These are phyloP conservation scores for Bufo bufo DNA, from an alignment of 2,113 vertebrate species.

Conservation along the genomic window DNA sequence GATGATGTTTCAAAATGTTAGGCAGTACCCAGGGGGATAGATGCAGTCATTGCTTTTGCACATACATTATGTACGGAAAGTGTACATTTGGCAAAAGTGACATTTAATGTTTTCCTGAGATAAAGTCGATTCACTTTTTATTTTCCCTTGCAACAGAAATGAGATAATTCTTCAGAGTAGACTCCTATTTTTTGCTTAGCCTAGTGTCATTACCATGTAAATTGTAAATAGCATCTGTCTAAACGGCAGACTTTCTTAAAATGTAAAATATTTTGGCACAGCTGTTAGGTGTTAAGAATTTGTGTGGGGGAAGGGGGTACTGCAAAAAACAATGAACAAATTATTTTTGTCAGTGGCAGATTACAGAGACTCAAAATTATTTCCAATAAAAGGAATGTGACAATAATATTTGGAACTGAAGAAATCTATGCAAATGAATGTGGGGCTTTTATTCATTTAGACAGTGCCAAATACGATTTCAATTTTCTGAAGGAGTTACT, in stretches of 20 bases:
- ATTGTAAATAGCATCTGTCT: conserved; percentile 60
- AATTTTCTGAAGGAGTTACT: neutral
- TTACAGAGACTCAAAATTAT: conserved; percentile 19
- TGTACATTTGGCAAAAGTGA: conserved; percentile 60
- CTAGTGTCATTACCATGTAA: conserved; percentile 58
- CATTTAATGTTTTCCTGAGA: conserved; percentile 59
- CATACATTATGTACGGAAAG: conserved; percentile 57
- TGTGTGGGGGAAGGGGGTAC: neutral
- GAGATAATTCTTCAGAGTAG: conserved; percentile 59
- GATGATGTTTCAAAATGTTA: conserved; percentile 59
- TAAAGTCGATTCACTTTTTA: conserved; percentile 58
- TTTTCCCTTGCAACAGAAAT: conserved; percentile 54
- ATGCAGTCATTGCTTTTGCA: conserved; percentile 52
- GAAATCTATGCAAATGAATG: conserved; percentile 21
- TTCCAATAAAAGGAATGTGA: conserved; percentile 9
- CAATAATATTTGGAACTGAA: conserved; percentile 25
- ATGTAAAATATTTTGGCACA: conserved; percentile 55
- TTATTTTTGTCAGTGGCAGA: conserved; percentile 34
- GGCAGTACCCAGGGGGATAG: conserved; percentile 48
- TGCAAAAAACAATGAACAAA: neutral
- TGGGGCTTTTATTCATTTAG: neutral
- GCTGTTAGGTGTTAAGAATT: conserved; percentile 43
- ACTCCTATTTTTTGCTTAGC: conserved; percentile 58
- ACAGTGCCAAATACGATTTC: neutral
- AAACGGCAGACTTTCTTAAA: conserved; percentile 54